Base-by-base conservation (phyloP, 2,113 vertebrate genomes). In the Galbula dea region DNA sequence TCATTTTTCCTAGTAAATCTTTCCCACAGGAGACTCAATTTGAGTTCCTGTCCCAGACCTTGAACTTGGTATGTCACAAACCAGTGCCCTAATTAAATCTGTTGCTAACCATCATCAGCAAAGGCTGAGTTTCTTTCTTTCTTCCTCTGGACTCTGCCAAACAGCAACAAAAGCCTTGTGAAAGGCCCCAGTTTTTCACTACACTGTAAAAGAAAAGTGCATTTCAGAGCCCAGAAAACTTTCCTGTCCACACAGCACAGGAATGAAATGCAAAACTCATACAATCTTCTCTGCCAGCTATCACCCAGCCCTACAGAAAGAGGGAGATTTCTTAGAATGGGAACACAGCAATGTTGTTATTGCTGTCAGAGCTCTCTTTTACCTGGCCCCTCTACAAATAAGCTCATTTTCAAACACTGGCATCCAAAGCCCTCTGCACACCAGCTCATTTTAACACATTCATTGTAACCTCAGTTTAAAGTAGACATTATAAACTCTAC, bases 401-500 rank as follows among this genome's bases (percentile, higher is more conserved):
- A 13, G n/a, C n/a, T n/a, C 1, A 20, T 22, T 48, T 62, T 13
- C 29, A 18, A 79, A 61, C 10, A 3, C 13, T 27, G 8, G 3
- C 15, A 32, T 4, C 14, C 4, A 29, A 69, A 2, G 39, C 23
- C 5, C 8, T 16, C 22, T 30, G 11, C n/a, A 17, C 0, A 39
- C 4, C 8, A 16, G 10, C 2, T 3, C 8, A 4, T 19, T 73
- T 45, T 21, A 62, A 9, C 32, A 19, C 18, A 7, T 19, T 6
- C 26, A 6, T 13, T 4, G 1, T 4, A 41, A 30, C 3, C 55
- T 36, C n/a, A 36, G 2, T 5, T 78, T 14, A 10, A 69, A 49
- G 4, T 1, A 1, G 3, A 3, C 4, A 14, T 6, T 1, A 45
- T 76, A 48, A 3, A 2, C 34, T 59, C 26, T n/a, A 5, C 46